Percentiles rank a stretch among this genome's conserved stretches.
These are phyloP conservation scores for Ctenomys sociabilis DNA, from an alignment of 2,113 vertebrate genomes.

Conservation along the genomic window DNA sequence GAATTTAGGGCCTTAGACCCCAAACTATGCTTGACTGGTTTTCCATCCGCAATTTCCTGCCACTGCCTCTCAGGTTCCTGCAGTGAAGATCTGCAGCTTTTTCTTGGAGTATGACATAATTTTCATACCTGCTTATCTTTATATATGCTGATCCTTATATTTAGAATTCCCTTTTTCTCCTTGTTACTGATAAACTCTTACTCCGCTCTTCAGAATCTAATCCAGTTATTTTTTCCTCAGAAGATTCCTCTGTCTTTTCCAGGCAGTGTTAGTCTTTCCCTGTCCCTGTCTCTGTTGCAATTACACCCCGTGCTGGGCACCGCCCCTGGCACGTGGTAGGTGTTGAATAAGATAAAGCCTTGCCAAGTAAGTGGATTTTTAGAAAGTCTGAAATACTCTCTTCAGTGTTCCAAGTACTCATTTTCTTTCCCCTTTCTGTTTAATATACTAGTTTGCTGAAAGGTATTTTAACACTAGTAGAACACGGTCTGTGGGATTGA, in stretches of 20 bases:
- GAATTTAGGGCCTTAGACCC: neutral
- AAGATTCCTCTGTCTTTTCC: constrained; percentile 17
- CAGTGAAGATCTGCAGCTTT: neutral
- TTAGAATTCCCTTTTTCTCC: neutral
- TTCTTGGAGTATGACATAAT: neutral
- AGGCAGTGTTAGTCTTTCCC: neutral
- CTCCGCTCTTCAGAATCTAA: constrained; percentile 40
- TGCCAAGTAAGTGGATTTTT: constrained; percentile 20
- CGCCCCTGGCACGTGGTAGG: neutral
- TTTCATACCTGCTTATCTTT: constrained; percentile 16
- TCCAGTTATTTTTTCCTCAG: neutral
- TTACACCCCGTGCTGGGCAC: neutral
- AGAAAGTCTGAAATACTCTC: neutral
- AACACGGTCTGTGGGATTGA: constrained; percentile 31
- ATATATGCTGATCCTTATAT: neutral
- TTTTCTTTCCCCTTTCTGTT: neutral
- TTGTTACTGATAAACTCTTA: constrained; percentile 40
- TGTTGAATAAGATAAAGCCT: constrained; percentile 52
- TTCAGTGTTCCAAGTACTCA: neutral
- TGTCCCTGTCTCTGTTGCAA: neutral
- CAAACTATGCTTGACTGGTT: neutral
- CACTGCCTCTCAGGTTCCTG: neutral
- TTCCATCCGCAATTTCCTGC: neutral
- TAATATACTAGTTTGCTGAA: constrained; percentile 14
- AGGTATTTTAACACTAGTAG: neutral